Evolutionary conservation across 2,113 vertebrate species (phyloP).

Genomic region (Anarhynchus alexandrinus): DNA sequence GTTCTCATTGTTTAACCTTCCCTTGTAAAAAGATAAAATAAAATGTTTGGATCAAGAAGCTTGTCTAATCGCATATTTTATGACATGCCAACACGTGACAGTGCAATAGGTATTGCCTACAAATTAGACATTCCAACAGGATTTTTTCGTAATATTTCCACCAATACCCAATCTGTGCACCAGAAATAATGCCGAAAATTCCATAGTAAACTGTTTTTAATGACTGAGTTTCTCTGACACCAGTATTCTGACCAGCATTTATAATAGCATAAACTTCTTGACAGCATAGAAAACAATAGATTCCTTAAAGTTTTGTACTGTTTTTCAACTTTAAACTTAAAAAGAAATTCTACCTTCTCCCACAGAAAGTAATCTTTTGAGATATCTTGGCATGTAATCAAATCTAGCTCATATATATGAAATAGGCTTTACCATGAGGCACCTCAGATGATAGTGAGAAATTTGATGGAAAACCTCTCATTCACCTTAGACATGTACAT

Average conservation of each 20-base stretch:
- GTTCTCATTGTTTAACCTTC: background rate
- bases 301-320: background rate
- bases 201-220: background rate
- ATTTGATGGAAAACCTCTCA: background rate
- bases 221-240: background rate
- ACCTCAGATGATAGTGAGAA: background rate
- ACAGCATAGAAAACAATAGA: background rate
- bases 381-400: background rate
- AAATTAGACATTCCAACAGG: background rate
- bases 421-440: background rate
- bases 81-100: fast-evolving
- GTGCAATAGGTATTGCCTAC: background rate
- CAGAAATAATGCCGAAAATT: background rate
- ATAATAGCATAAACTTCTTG: background rate
- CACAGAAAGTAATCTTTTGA: background rate
- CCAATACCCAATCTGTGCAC: background rate
- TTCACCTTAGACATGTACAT: background rate
- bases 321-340: background rate
- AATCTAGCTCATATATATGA: background rate
- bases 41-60: background rate
- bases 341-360: background rate
- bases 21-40: background rate
- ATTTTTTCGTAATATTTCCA: background rate
- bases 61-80: background rate
- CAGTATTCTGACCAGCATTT: background rate